Evolutionary conservation across 2,113 vertebrate species (phyloP), one percentile per base, ranked within the genome.

Genomic region (Etia nguti): DNA sequence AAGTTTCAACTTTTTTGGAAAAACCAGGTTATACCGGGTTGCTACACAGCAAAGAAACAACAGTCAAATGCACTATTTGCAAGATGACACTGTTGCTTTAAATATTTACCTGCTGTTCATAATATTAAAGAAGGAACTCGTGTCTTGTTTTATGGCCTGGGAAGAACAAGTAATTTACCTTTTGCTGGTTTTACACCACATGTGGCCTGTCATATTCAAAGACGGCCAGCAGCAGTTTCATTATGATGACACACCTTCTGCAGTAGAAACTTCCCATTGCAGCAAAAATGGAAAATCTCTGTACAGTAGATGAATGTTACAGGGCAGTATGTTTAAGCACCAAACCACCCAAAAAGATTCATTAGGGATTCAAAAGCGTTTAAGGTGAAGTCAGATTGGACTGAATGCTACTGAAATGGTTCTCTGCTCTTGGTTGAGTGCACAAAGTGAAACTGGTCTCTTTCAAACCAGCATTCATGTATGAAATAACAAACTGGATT

Each of bases 401-500:
- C 20, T 2, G 65, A 88, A 73, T 41, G 34, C 52, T 81, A 13
- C 54, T 6, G 29, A 59, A 46, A 34, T 24, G 5, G 16, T 31
- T 68, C 73, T 18, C 48, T 46, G 15, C 60, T 82, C 26, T 46
- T 18, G 22, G 29, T 52, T 10, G 73, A 85, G 75, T 73, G 77
- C 46, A 57, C 10, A n/a, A 10, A 55, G 8, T 82, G 70, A 84
- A 81, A 79, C 46, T 68, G 54, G 73, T 88, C 82, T 89, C 36
- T 90, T 81, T 92, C 89, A 90, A 85, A 93, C 83, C 81, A 85
- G 85, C 81, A 41, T 86, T 83, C 65, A 57, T 88, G 82, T 90
- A 46, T 84, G 54, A 86, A 89, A 82, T 85, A 34, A 81, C 77
- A 84, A 77, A 83, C 83, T 81, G 73, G 85, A 94, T 91, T 91